phyloP scores from a whole-genome alignment of 2,113 vertebrate genomes.

The Pachypanchax playfairii region DNA sequence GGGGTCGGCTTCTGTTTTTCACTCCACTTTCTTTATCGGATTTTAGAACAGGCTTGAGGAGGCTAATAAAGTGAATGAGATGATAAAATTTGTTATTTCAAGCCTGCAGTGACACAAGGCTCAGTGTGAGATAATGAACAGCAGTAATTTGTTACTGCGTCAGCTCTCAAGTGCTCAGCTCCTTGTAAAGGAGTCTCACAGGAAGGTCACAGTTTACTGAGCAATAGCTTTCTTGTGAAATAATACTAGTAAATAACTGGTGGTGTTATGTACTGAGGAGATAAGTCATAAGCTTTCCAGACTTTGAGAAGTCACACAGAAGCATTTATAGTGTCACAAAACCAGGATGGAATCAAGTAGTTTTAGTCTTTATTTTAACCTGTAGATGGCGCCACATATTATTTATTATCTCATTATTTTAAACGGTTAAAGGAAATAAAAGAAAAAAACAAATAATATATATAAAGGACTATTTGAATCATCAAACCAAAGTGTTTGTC shows the following conservation, averaged over 20 bases:
- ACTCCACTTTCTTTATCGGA: no score
- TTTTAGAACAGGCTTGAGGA: slow-evolving; percentile 1
- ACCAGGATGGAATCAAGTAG: not conserved
- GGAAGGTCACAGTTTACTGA: not conserved
- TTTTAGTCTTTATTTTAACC: slow-evolving; percentile 16
- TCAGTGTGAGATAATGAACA: not conserved
- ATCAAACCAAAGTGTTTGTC: no score
- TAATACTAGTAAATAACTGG: not conserved
- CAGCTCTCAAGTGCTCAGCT: not conserved
- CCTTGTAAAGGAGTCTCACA: slow-evolving; percentile 15
- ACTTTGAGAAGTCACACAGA: no score
- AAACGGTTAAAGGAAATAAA: no score
- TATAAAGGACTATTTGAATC: no score
- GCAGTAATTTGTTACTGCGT: not conserved
- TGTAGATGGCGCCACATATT: slow-evolving; percentile 57
- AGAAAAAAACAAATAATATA: no score
- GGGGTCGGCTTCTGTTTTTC: no score
- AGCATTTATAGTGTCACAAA: no score
- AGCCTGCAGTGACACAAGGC: not conserved
- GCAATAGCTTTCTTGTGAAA: not conserved
- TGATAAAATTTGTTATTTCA: slow-evolving; percentile 21
- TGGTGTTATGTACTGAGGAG: no score
- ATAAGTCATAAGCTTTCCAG: no score
- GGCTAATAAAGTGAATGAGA: not conserved
- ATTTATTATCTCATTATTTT: no score